Evolutionary conservation across 1,140 invertebrate species (phyloP).

Genomic region (Bombus haemorrhoidalis): DNA sequence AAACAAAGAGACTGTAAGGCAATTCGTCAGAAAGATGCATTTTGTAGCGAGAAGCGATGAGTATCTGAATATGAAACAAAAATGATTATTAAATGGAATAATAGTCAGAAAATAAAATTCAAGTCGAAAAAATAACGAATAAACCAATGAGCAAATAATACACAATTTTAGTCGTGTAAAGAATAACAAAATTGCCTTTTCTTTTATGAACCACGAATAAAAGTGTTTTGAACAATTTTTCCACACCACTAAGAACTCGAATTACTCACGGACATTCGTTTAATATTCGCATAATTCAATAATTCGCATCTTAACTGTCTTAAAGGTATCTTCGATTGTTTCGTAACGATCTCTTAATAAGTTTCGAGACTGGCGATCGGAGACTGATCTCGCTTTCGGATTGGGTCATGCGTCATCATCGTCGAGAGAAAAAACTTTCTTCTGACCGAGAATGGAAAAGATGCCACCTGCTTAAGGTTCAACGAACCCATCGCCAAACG

Average conservation of each 20-base stretch:
- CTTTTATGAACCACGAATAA: not conserved
- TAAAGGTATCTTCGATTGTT: not conserved
- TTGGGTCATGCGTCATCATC: constrained; percentile 31
- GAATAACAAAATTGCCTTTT: no score
- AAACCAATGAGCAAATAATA: no score
- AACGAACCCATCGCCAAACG: constrained; percentile 39
- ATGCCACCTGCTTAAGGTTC: constrained; percentile 68
- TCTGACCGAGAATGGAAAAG: constrained; percentile 50
- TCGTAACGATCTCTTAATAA: not conserved
- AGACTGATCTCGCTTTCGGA: constrained; percentile 47
- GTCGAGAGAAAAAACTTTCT: constrained; percentile 56
- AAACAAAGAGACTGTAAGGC: no score
- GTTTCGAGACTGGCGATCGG: not conserved
- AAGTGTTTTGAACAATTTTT: not conserved
- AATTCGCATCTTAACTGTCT: not conserved
- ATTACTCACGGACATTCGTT: not conserved
- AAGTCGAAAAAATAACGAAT: no score
- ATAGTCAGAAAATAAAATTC: no score
- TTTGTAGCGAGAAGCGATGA: no score
- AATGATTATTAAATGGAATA: no score
- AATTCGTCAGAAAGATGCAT: no score
- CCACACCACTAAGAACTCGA: not conserved
- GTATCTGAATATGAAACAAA: no score
- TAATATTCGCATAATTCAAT: no score
- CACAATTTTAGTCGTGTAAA: no score